Evolutionary conservation across 2,797 vertebrate genomes (phyloP).

Genomic region (Odontamblyopus lacepedii): DNA sequence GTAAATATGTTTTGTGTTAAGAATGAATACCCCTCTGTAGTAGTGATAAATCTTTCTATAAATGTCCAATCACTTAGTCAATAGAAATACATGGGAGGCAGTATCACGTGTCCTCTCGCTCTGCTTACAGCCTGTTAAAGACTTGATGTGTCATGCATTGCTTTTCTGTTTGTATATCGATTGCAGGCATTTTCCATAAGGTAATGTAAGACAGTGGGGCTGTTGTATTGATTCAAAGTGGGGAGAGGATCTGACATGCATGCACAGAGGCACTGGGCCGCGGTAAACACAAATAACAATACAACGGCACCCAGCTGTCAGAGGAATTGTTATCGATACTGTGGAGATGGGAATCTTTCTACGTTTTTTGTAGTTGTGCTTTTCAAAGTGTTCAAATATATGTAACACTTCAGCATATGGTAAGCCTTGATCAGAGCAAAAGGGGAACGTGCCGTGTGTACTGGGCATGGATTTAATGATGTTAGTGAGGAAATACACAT

Average conservation of each 20-base stretch:
- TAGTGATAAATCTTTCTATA: conserved; percentile 1
- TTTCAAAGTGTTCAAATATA: background rate
- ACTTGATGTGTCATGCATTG: background rate
- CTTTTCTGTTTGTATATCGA: background rate
- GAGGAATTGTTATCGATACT: background rate
- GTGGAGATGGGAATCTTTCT: background rate
- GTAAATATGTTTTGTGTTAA: no score
- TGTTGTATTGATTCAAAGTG: conserved; percentile 17
- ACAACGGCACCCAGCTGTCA: background rate
- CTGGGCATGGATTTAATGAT: no score
- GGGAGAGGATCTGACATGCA: conserved; percentile 6
- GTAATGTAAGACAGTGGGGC: conserved; percentile 3
- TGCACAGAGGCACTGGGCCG: background rate
- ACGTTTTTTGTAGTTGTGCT: background rate
- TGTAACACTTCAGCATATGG: background rate
- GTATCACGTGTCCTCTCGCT: conserved; percentile 1
- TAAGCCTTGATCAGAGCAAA: no score
- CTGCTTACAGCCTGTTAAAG: conserved; percentile 4
- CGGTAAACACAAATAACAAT: conserved; percentile 4
- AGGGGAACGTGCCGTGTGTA: background rate
- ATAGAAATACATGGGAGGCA: background rate
- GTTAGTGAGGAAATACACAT: background rate
- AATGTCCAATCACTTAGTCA: conserved; percentile 4
- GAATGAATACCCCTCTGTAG: background rate
- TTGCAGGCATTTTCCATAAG: conserved; percentile 10